A percentile compares a stretch with the other conserved stretches of the same genome.
phyloP scores from a whole-genome alignment of 2,797 vertebrate genomes.

The Bovichtus variegatus region DNA sequence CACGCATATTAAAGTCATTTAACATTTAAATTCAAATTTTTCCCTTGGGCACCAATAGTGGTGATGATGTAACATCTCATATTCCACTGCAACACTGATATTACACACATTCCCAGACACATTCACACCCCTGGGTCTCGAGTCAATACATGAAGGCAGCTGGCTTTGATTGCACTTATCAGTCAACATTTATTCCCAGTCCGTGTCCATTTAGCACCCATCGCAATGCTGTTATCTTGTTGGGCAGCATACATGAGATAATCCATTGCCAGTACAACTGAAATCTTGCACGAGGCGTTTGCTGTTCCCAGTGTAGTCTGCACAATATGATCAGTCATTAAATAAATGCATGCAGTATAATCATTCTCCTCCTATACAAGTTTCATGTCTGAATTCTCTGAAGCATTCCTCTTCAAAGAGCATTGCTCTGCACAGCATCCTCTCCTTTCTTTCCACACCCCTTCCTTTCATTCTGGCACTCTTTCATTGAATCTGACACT shows the following conservation, averaged over 20 bases:
- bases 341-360: slow-evolving; percentile 10
- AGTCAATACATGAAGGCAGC: slow-evolving; percentile 70
- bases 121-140: slow-evolving; percentile 58
- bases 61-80: slow-evolving; percentile 73
- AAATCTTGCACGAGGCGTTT: slow-evolving; percentile 31
- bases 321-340: slow-evolving; percentile 31
- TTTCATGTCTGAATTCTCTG: slow-evolving; percentile 35
- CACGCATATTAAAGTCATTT: slow-evolving; percentile 72
- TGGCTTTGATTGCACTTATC: slow-evolving; percentile 74
- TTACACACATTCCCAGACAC: slow-evolving; percentile 52
- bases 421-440: slow-evolving; percentile 8
- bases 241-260: slow-evolving; percentile 39
- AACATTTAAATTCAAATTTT: slow-evolving; percentile 68
- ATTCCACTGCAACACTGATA: slow-evolving; percentile 67
- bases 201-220: slow-evolving; percentile 51
- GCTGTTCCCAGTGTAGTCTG: slow-evolving; percentile 12
- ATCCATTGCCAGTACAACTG: slow-evolving; percentile 14
- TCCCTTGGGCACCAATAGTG: slow-evolving; percentile 58
- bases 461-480: slow-evolving; percentile 26
- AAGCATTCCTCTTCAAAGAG: slow-evolving; percentile 23
- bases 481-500: slow-evolving; percentile 42
- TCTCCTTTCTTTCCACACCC: slow-evolving; percentile 24
- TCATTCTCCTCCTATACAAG: slow-evolving; percentile 15
- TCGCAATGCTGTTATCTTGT: slow-evolving; percentile 50
- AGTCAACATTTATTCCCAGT: slow-evolving; percentile 67